Percentiles rank a stretch among this genome's conserved stretches.
These are phyloP conservation scores for Acanthurus leucopareius DNA, from an alignment of 2,797 vertebrate species.

Conservation along the genomic window DNA sequence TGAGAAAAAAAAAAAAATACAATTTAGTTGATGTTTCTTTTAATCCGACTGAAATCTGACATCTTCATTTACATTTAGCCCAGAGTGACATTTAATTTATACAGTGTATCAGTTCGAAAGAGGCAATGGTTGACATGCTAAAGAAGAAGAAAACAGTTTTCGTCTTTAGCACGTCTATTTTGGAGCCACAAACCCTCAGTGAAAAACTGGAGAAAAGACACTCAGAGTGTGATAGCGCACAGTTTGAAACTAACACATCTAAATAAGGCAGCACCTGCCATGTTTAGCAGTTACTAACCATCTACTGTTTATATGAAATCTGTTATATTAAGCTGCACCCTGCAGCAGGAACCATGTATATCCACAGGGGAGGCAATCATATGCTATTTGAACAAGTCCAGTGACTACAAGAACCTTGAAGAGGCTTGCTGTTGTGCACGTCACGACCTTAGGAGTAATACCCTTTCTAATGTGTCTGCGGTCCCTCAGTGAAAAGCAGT, in stretches of 20 bases:
- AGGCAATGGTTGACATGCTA: neutral
- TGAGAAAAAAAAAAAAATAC: neutral
- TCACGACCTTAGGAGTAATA: slow-evolving; percentile 48
- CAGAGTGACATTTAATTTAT: neutral
- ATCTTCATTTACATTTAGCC: neutral
- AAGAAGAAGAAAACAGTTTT: neutral
- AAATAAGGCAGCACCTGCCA: slow-evolving; percentile 30
- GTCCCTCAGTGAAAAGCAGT: slow-evolving; percentile 33
- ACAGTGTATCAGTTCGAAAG: neutral
- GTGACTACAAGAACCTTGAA: slow-evolving; percentile 62
- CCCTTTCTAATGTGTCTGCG: slow-evolving; percentile 41
- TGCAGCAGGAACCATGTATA: slow-evolving; percentile 35
- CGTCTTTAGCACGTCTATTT: neutral
- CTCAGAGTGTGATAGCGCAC: neutral
- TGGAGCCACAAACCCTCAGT: neutral
- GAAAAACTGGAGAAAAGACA: slow-evolving; percentile 3
- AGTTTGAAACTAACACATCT: slow-evolving; percentile 22
- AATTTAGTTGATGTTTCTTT: neutral
- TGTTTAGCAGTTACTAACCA: slow-evolving; percentile 19
- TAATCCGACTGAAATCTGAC: neutral
- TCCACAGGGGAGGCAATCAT: slow-evolving; percentile 48
- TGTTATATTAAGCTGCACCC: slow-evolving; percentile 46
- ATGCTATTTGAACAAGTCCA: slow-evolving; percentile 41
- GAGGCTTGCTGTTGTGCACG: slow-evolving; percentile 41
- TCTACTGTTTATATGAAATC: slow-evolving; percentile 26